Base-by-base conservation (phyloP, 2,888 invertebrate genomes). In the Drosophila kanekoi region DNA sequence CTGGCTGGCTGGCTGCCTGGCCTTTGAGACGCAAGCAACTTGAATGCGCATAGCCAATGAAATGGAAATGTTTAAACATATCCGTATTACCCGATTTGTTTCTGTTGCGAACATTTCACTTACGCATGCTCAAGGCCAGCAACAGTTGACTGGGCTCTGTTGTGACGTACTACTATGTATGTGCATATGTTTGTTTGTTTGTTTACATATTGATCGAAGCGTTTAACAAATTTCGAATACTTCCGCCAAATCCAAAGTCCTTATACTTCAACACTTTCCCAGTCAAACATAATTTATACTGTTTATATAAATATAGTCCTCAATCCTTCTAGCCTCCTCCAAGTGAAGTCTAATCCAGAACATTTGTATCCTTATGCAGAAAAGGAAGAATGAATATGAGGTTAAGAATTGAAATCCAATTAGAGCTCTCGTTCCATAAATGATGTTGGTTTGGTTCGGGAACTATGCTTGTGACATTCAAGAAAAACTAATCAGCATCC, bases 41-140 rank as follows among this genome's bases (percentile, higher is more conserved):
- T 48, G 77, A 64, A 64, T 64, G 57, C 61, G 49, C 47, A 53
- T 54, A 40, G 54, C 61, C 69, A 82, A 82, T 77, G 84, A 80
- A 83, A 83, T 65, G 52, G 69, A 83, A 83, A 73, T 83, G 74
- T 68, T 89, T 83, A 83, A 83, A 71, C 78, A 81, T 89, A 48
- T 74, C 49, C 67, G 62, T 74, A 73, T 49, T 68, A 53, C 44
- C 48, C 43, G 43, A 68, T 56, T 77, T 86, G 77, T 63, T 86
- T 59, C 64, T 66, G 59, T 63, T 76, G 72, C 79, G 65, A 73
- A 71, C 69, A 82, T 77, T 82, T 82, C 83, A 77, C 74, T 81
- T 84, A 72, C 69, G 77, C 72, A 72, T 59, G 65, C 77, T 68
- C 77, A 77, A 79, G 80, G 80, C 72, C 80, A 80, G 38, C 49